Base-by-base conservation (phyloP, 2,888 invertebrate genomes). In the Polymixis flavicincta region DNA sequence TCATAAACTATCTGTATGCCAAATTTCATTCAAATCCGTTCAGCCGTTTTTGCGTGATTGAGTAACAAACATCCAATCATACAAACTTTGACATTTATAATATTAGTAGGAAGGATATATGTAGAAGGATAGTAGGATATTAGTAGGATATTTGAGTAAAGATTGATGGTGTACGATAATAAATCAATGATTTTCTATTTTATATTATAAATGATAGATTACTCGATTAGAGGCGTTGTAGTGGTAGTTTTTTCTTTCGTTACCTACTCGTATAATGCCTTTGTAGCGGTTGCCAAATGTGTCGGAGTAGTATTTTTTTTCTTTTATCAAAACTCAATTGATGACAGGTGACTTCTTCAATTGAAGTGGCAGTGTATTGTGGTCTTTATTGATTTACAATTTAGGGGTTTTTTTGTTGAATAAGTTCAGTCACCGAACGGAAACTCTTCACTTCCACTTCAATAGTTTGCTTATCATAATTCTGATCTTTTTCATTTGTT, bases 211-310 rank as follows among this genome's bases (percentile, higher is more conserved):
- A 55, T 68, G 66, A 79, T 79, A 70, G 45, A 68, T 74, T 52
- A 66, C 9, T 59, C 71, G 52, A 84, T 69, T 59, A 66, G 32
- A 32, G 6, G 42, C 48, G 48, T 68, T 60, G 14, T 32, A 17
- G 60, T 61, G 45, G 65, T 55, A 50, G 42, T 50, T 25, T 79
- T 22, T 67, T 55, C 7, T 42, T 11, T 55, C 22, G 1, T 13
- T 67, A 59, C 19, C 42, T 22, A n/a, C n/a, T n/a, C n/a, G n/a
- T n/a, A 42, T 48, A 28, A 32, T 54, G 48, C 22, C 14, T 54
- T 19, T 71, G 45, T n/a, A 37, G 11, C 25, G 42, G 50, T 71
- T 76, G 66, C 65, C 76, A 84, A 82, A 75, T 45, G 42, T 69
- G 28, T 25, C 2, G 13, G 13, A 48, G 13, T 13, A 5, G 14